These are phyloP conservation scores for Poeciliopsis gracilis DNA, from an alignment of 2,797 vertebrate genomes.

Conservation along the genomic window DNA sequence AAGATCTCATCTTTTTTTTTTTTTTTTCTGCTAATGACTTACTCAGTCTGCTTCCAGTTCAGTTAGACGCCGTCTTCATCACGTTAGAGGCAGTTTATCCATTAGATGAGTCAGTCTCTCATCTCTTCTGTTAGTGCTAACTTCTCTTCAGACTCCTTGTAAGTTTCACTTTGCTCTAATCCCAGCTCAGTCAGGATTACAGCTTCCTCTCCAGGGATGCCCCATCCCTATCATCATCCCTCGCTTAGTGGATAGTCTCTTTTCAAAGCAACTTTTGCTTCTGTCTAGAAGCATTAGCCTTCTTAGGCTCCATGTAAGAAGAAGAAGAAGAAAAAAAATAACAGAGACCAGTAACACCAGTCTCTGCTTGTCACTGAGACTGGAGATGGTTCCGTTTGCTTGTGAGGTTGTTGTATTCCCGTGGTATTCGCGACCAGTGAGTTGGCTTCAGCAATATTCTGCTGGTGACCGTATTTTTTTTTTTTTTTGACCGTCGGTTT, in stretches of 20 bases:
- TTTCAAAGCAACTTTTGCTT: slow-evolving; percentile 62
- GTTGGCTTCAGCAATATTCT: slow-evolving; percentile 26
- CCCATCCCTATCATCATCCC: slow-evolving; percentile 41
- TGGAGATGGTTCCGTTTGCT: slow-evolving; percentile 33
- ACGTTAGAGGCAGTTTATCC: slow-evolving; percentile 29
- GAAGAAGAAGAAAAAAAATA: slow-evolving; percentile 39
- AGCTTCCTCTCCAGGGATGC: slow-evolving; percentile 55
- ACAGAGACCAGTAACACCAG: slow-evolving; percentile 36
- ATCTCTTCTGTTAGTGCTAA: slow-evolving; percentile 55
- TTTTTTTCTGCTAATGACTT: slow-evolving; percentile 32
- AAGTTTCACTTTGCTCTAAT: slow-evolving; percentile 67
- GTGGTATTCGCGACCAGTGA: slow-evolving; percentile 36
- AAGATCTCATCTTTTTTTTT: slow-evolving; percentile 40
- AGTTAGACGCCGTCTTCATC: slow-evolving; percentile 49
- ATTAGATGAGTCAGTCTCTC: slow-evolving; percentile 66
- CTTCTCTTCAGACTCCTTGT: slow-evolving; percentile 54
- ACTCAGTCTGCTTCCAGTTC: slow-evolving; percentile 51
- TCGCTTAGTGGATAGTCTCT: slow-evolving; percentile 56
- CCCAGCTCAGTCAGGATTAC: slow-evolving; percentile 72
- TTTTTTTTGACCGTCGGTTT: slow-evolving; percentile 38
- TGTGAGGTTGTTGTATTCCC: slow-evolving; percentile 30
- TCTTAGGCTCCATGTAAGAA: slow-evolving; percentile 44
- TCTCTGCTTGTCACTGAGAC: slow-evolving; percentile 47
- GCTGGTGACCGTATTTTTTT: slow-evolving; percentile 45
- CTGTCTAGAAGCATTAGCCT: slow-evolving; percentile 59